A percentile compares a stretch with the other conserved stretches of the same genome.
These are phyloP conservation scores for Cryptotermes secundus DNA, from an alignment of 1,140 invertebrate species.

Conservation along the genomic window DNA sequence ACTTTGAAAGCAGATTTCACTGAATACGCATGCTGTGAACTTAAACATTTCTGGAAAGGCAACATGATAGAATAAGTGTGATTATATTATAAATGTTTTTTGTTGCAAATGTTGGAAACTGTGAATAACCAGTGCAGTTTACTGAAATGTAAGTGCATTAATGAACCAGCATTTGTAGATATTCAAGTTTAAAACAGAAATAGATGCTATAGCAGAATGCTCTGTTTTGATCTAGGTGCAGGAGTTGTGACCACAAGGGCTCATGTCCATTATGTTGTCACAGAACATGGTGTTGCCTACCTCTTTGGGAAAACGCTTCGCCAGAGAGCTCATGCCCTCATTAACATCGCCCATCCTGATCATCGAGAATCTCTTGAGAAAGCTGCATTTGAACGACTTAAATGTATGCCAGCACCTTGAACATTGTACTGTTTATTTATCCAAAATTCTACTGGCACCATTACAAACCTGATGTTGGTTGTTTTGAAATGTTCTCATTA, in stretches of 20 bases:
- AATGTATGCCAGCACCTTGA: conserved; percentile 76
- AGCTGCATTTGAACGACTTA: conserved; percentile 82
- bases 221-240: conserved; percentile 62
- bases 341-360: conserved; percentile 87
- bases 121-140: too few species aligned
- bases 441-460: not conserved
- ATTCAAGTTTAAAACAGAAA: too few species aligned
- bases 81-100: too few species aligned
- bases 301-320: conserved; percentile 87
- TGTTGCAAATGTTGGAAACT: too few species aligned
- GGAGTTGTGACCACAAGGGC: conserved; percentile 92
- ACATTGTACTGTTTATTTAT: not conserved
- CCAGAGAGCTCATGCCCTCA: conserved; percentile 86
- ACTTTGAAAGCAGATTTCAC: too few species aligned
- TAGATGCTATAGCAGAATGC: not conserved
- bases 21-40: too few species aligned
- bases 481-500: not conserved
- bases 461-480: not conserved
- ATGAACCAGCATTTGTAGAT: too few species aligned
- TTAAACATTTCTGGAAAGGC: too few species aligned
- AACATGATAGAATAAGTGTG: too few species aligned
- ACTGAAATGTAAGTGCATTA: too few species aligned
- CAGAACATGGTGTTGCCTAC: conserved; percentile 87
- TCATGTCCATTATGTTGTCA: conserved; percentile 91
- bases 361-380: conserved; percentile 85